A percentile compares a stretch with the other conserved stretches of the same genome.
Evolutionary conservation across 2,888 invertebrate species (phyloP).

Genomic region (Habroteleia sp.): DNA sequence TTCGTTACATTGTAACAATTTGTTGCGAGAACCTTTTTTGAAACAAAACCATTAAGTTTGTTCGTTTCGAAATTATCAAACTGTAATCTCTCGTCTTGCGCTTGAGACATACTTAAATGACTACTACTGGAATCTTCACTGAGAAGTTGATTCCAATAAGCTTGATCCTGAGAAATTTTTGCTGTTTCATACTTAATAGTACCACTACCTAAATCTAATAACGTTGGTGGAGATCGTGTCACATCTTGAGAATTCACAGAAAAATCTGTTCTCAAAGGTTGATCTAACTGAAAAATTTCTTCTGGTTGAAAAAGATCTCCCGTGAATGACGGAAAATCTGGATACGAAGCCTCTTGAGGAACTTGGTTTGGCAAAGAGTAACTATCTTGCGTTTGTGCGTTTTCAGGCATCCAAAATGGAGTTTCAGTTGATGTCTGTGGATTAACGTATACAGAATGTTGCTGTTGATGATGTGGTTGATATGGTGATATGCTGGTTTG

Average conservation of each 20-base stretch:
- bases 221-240: conserved; percentile 85
- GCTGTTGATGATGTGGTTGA: conserved; percentile 63
- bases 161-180: conserved; percentile 77
- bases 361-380: conserved; percentile 79
- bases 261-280: conserved; percentile 86
- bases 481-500: conserved; percentile 75
- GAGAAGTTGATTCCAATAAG: conserved; percentile 78
- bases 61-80: conserved; percentile 72
- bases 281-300: conserved; percentile 89
- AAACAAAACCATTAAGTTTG: conserved; percentile 66
- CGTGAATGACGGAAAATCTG: conserved; percentile 83
- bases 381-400: conserved; percentile 76
- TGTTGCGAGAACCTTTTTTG: conserved; percentile 55
- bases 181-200: conserved; percentile 84
- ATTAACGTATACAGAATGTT: conserved; percentile 68
- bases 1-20: conserved; percentile 67
- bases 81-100: conserved; percentile 82
- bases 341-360: conserved; percentile 77
- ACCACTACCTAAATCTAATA: conserved; percentile 88
- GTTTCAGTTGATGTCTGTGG: conserved; percentile 69
- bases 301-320: conserved; percentile 89
- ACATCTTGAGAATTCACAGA: conserved; percentile 79
- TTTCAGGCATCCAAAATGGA: conserved; percentile 80
- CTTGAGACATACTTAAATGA: conserved; percentile 80
- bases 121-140: conserved; percentile 80